Percentiles rank a stretch among this genome's conserved stretches.
Conservation (phyloP, 2,113 vertebrate species). For the Laticauda colubrina region DNA sequence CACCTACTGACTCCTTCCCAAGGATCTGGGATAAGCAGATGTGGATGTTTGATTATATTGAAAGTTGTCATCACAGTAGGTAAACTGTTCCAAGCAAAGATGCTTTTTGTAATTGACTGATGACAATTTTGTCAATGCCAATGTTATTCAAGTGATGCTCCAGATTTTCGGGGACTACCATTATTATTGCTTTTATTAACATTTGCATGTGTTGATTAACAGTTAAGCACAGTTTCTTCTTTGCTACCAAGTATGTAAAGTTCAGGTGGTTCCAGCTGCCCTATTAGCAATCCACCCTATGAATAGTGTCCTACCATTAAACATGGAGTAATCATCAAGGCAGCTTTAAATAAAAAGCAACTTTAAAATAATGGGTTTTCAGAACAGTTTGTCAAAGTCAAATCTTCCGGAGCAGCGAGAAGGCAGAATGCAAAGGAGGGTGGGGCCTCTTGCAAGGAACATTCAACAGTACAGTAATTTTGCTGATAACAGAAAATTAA, state of each 20-base stretch:
- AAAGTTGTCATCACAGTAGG: too few relatives aligned
- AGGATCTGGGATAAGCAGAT: too few relatives aligned
- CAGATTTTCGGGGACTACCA: too few relatives aligned
- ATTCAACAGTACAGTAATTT: conserved; percentile 55
- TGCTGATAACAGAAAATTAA: conserved; percentile 63
- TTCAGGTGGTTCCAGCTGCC: not conserved
- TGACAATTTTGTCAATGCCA: too few relatives aligned
- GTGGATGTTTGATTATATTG: too few relatives aligned
- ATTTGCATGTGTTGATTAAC: not conserved
- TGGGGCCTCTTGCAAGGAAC: not conserved
- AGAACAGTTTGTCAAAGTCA: conserved; percentile 40
- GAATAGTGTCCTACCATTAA: conserved; percentile 30
- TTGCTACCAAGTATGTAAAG: not conserved
- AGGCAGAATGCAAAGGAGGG: not conserved
- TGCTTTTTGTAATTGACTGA: too few relatives aligned
- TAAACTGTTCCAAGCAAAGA: too few relatives aligned
- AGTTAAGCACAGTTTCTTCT: not conserved
- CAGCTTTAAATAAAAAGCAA: not conserved
- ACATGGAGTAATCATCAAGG: conserved; percentile 23
- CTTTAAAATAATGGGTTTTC: conserved; percentile 43
- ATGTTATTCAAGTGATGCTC: too few relatives aligned
- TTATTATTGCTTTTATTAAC: not conserved
- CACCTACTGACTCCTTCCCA: too few relatives aligned
- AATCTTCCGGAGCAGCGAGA: conserved; percentile 38
- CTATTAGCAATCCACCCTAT: not conserved